Base-by-base conservation (phyloP, 2,113 vertebrate species). In the Peromyscus leucopus region DNA sequence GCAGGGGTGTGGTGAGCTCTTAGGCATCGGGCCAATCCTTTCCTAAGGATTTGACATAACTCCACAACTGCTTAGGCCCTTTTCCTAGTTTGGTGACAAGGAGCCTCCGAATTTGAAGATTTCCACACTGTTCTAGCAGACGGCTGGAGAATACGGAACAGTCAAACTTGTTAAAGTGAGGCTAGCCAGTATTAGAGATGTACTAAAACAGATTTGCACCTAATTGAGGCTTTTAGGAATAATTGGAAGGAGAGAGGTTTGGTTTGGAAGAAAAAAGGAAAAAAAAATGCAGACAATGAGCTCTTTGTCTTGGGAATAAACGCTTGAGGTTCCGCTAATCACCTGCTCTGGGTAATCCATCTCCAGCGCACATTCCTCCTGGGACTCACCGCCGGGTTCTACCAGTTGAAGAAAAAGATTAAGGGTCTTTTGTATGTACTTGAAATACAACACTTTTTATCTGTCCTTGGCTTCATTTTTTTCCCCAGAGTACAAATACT, bases 181-280 rank as follows among this genome's bases (percentile, higher is more conserved):
- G 95, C 96, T 96, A 95, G 79, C 71, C 89, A 90, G 87, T 76
- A 87, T 87, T 93, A 92, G 80, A 94, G 78, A 89, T 39, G 79
- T 55, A 75, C 96, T 94, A 46, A 98, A 88, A 95, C 80, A 95
- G 80, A 96, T 96, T 96, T 96, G 59, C 75, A 76, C 57, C 74
- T 97, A 94, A 95, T 17, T 96, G 94, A 96, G 88, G 90, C 75
- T 97, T 96, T 96, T 92, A 96, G 84, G 87, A 79, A 76, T 96
- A 96, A 94, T 22, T 88, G 75, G 59, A 90, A 31, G 72, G 42
- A 78, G 75, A 89, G 89, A 85, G 51, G 5, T 82, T 94, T 76
- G 55, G 57, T 90, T 87, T 39, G 24, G 42, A 57, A 65, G 78
- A 0, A 63, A 59, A 82, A 36, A 75, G 55, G 72, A 57, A 91